Base-by-base conservation (phyloP, 2,888 invertebrate genomes). In the Allolobophora icterica region DNA sequence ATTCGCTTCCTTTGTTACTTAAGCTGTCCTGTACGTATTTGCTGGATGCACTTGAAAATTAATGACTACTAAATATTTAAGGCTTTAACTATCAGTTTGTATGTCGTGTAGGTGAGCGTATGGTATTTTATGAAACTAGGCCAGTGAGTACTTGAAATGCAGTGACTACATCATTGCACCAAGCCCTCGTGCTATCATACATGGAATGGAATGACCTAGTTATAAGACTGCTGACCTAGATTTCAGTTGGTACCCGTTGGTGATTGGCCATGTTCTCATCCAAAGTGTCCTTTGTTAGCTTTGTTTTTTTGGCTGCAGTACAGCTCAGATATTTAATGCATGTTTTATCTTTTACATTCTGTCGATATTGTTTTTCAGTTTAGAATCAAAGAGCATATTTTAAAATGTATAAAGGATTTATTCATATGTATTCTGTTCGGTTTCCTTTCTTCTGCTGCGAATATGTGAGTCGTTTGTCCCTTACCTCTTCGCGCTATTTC, bases 1-100 rank as follows among this genome's bases (percentile, higher is more conserved):
- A 71, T 30, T 71, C n/a, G 71, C 71, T 71, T 71, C 30, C 71
- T 71, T 71, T n/a, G 71, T 71, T 71, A 71, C 30, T 71, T 71
- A 71, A 71, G 71, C 17, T 71, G 71, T 71, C 71, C 71, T 71
- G 71, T 71, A 71, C 71, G n/a, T 13, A 71, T 71, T 71, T 71
- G 71, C 71, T 71, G 71, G 71, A 71, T 71, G n/a, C 71, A 71
- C 71, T 71, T 71, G 71, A 71, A 71, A n/a, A n/a, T 71, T n/a
- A n/a, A 71, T 71, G 71, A 71, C 71, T 71, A n/a, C 13, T 71
- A 71, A 30, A n/a, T 71, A 71, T 71, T 71, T 71, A 71, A 71
- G 71, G 71, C n/a, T 71, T 71, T 71, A 71, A 71, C 6, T 71
- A 71, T 71, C 71, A n/a, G 71, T 71, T 71, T 17, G 13, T 13